phyloP scores from a whole-genome alignment of 2,888 invertebrate genomes.

The Phortica magna region DNA sequence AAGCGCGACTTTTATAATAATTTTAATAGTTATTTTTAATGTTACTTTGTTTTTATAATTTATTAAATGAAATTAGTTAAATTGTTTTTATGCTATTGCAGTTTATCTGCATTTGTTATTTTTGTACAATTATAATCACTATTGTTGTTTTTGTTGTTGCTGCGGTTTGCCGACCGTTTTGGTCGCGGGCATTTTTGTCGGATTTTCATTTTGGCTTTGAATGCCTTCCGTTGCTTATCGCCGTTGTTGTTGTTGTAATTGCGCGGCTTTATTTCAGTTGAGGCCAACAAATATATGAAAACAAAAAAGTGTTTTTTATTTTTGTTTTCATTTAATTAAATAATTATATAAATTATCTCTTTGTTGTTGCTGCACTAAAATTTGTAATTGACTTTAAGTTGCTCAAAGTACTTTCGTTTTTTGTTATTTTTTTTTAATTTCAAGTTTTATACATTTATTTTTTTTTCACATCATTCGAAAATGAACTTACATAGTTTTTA shows the following conservation, averaged over 20 bases:
- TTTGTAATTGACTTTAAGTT: not conserved
- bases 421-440: not conserved
- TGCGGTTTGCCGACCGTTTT: not conserved
- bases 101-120: slow-evolving; percentile 9
- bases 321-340: slow-evolving; percentile 11
- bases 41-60: slow-evolving; percentile 42
- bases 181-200: slow-evolving; percentile 15
- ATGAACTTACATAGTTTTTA: not conserved
- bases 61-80: slow-evolving; percentile 62
- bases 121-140: slow-evolving; percentile 19
- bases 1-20: not conserved
- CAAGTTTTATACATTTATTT: too few relatives aligned
- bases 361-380: not conserved
- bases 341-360: not conserved
- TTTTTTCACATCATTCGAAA: not conserved
- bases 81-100: slow-evolving; percentile 51
- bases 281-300: not conserved
- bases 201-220: slow-evolving; percentile 30
- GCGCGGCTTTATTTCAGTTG: not conserved
- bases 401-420: not conserved
- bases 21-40: slow-evolving; percentile 43
- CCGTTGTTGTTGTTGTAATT: not conserved
- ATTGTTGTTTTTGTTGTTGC: not conserved
- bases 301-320: not conserved
- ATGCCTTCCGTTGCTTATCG: slow-evolving; percentile 27